Evolutionary conservation across 2,888 invertebrate species (phyloP), one percentile per base, ranked within the genome.

Genomic region (Drosophila leonis): DNA sequence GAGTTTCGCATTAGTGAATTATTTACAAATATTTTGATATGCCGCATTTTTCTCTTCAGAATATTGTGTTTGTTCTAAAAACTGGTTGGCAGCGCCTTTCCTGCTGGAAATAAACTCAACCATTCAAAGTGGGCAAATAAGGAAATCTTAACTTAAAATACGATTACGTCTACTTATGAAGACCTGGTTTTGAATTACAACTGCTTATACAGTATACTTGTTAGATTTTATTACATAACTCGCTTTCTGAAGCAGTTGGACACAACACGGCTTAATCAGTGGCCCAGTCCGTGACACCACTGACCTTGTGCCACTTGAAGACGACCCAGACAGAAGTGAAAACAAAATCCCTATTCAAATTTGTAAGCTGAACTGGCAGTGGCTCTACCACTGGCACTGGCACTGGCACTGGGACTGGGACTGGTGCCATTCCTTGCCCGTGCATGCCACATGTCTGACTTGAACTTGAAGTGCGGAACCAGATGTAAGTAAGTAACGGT

Each of bases 341-440:
- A 85, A 80, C 84, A 85, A 87, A 87, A 85, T 84, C 87, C 87
- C 84, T 85, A 85, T 87, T 87, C 85, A 85, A 85, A 85, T 87
- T 72, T 79, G 72, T 66, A 56, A 68, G 72, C 82, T 72, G 64
- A 56, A 68, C 64, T 67, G 48, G 62, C 82, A 63, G 27, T 24
- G 63, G 61, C 57, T 62, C 49, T 65, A 44, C 20, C 24, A 37
- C 24, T 72, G 61, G 33, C 27, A 42, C 42, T 52, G 52, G 3
- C 20, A 42, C 37, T 44, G 29, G n/a, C 7, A 44, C 49, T 56
- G 56, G 35, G 0, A 31, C 51, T 61, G 61, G 31, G 39, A 13
- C 70, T 70, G 49, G 48, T 61, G 69, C 65, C 62, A 41, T 60
- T 73, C 41, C 57, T 41, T 54, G 68, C 54, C 49, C 51, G 52